Base-by-base conservation (phyloP, 2,113 vertebrate genomes). In the Aegypius monachus region DNA sequence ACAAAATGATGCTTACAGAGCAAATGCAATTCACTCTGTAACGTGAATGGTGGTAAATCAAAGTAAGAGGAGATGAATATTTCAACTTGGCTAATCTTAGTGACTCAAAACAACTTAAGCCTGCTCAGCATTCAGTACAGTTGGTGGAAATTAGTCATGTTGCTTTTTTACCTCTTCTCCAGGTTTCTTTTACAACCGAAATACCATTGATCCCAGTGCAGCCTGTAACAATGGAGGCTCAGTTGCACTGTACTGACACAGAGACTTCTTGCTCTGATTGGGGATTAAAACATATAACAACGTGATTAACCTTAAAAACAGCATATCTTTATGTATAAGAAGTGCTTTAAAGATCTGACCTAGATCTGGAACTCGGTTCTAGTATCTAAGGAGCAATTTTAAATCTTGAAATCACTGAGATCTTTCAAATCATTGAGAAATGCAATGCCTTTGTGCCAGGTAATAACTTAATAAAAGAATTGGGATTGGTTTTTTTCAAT, bases 141-240 rank as follows among this genome's bases (percentile, higher is more conserved):
- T 53, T 95, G 68, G 80, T 88, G 89, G 81, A 97, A 97, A 92
- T 95, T 72, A 95, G 71, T 97, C 65, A 59, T 87, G 31, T 73
- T 88, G 73, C 17, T 85, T 83, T 93, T 93, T 81, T 87, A 70
- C 75, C 38, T 90, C 55, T 90, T 96, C 63, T 86, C 26, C 40
- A 42, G 34, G 7, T 85, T 88, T 87, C 78, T 78, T 80, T 74
- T 52, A 59, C 86, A 53, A 50, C 42, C 55, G 66, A 74, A 97
- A 97, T 92, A 55, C 59, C 53, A 34, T 66, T 94, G 97, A 75
- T 95, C 66, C 72, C 67, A 66, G 47, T 32, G 52, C 40, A 74
- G 59, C 52, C 16, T 31, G 58, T 43, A 79, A 81, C 27, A 67
- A 55, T 16, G 32, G 95, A 80, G 40, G 42, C 47, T 65, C 71